phyloP scores from a whole-genome alignment of 2,888 invertebrate species.

The Girardia tigrina region DNA sequence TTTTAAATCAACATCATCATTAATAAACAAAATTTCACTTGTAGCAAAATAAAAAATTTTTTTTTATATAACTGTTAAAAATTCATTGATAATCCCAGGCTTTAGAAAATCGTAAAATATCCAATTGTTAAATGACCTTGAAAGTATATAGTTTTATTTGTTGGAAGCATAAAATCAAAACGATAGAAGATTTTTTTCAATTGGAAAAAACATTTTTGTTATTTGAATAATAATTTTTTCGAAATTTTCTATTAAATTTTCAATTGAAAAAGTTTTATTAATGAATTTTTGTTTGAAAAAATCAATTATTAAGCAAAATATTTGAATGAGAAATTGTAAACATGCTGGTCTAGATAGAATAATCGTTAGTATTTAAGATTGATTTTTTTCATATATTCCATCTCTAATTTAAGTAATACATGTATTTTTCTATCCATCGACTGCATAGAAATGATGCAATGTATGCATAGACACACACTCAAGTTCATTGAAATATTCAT shows the following conservation, averaged over 20 bases:
- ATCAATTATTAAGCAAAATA: constrained; percentile 17
- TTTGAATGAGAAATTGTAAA: constrained; percentile 18
- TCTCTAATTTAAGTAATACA: neutral
- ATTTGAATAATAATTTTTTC: neutral
- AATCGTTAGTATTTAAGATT: constrained; percentile 14
- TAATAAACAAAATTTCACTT: neutral
- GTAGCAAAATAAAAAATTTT: too few relatives aligned
- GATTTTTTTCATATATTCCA: constrained; percentile 12
- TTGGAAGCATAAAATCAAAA: too few relatives aligned
- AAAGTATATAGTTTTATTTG: constrained; percentile 23
- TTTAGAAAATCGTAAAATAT: neutral
- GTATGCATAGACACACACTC: neutral
- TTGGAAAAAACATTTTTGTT: too few relatives aligned
- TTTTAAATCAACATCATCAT: neutral
- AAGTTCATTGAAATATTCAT: constrained; percentile 13
- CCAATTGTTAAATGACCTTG: neutral
- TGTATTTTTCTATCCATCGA: neutral
- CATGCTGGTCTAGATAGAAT: constrained; percentile 18
- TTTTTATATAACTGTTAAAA: neutral
- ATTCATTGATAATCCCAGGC: constrained; percentile 23
- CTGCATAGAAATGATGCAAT: neutral
- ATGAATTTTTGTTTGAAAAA: neutral
- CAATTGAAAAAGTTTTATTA: too few relatives aligned
- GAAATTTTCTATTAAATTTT: neutral
- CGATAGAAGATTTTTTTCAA: neutral